These are phyloP conservation scores for Ceyx cyanopectus DNA, from an alignment of 2,113 vertebrate genomes.

Conservation along the genomic window DNA sequence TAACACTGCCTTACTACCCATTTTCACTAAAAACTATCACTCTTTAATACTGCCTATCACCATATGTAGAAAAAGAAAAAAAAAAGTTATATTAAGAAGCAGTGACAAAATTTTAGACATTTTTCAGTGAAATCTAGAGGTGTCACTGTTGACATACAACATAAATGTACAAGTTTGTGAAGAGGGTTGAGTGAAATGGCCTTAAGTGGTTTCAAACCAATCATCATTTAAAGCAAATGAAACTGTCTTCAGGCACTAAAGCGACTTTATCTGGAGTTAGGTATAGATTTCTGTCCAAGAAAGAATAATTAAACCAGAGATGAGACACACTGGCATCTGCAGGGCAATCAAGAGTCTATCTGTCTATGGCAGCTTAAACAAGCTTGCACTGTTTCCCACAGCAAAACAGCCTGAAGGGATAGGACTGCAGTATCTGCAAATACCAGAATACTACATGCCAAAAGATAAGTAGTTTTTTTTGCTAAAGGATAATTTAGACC, in stretches of 20 bases:
- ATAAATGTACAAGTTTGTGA: background rate
- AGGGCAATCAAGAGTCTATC: background rate
- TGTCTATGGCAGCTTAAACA: background rate
- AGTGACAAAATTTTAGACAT: background rate
- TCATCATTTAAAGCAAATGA: slow-evolving; percentile 1
- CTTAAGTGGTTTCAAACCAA: background rate
- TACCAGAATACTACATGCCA: background rate
- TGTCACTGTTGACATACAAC: background rate
- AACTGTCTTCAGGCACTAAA: background rate
- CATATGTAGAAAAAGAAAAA: background rate
- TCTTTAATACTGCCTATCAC: background rate
- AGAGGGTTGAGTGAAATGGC: background rate
- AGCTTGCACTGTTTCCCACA: background rate
- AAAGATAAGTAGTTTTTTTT: background rate
- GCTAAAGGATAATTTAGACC: background rate
- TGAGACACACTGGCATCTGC: background rate
- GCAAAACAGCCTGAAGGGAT: background rate
- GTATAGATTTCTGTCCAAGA: slow-evolving; percentile 33
- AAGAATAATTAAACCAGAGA: slow-evolving; percentile 19
- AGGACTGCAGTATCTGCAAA: background rate
- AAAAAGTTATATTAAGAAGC: background rate
- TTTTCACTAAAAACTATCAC: background rate
- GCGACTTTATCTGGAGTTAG: background rate
- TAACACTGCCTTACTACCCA: background rate
- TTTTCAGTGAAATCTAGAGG: background rate